A percentile compares a stretch with the other conserved stretches of the same genome.
These are phyloP conservation scores for Araneus ventricosus DNA, from an alignment of 1,140 invertebrate species.

Conservation along the genomic window DNA sequence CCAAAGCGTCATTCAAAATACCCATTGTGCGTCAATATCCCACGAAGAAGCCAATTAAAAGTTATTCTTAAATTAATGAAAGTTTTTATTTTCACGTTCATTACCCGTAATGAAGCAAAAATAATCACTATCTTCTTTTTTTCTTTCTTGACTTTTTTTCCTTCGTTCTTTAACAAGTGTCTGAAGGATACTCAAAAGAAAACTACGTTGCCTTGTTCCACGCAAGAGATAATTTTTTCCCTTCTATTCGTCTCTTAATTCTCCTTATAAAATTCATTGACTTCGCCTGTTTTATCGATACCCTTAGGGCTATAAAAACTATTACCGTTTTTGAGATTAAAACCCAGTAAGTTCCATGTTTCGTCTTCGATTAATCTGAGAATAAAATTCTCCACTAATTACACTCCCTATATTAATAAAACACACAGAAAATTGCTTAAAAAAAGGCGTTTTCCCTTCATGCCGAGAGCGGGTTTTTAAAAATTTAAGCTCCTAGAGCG, in stretches of 20 bases:
- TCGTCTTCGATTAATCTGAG: conserved; percentile 20
- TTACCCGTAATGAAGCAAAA: conserved; percentile 42
- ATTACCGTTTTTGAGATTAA: conserved; percentile 8
- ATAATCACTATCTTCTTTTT: neutral
- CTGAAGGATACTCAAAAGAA: neutral
- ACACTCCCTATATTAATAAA: conserved; percentile 21
- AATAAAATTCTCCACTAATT: conserved; percentile 8
- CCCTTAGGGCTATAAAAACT: neutral
- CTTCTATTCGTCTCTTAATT: neutral
- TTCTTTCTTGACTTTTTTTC: neutral
- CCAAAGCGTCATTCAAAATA: neutral
- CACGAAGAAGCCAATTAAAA: conserved; percentile 41
- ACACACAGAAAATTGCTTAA: neutral
- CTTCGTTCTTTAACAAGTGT: neutral
- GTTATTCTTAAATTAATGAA: conserved; percentile 42
- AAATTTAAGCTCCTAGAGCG: neutral
- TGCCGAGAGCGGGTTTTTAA: neutral
- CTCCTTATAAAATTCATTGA: conserved; percentile 9
- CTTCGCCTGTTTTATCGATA: neutral
- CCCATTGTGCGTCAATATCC: neutral
- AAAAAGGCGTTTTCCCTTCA: neutral
- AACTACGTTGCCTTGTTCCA: neutral
- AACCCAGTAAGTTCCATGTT: neutral
- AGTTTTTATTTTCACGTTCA: neutral
- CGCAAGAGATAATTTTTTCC: neutral